phyloP scores from a whole-genome alignment of 2,797 vertebrate species.

The Acipenser transmontanus region DNA sequence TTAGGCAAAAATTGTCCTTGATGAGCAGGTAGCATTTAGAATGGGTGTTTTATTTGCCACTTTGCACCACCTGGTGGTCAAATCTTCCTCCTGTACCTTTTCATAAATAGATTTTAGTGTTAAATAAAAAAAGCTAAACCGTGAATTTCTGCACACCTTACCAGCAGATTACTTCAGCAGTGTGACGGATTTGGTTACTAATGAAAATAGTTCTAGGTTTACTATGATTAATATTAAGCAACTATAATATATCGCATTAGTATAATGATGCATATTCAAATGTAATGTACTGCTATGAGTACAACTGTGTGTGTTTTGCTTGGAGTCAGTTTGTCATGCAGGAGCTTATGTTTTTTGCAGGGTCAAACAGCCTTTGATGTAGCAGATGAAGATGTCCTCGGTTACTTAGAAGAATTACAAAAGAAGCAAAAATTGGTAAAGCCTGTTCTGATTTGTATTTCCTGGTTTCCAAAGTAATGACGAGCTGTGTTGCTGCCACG shows the following conservation, averaged over 20 bases:
- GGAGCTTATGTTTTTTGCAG: slow-evolving; percentile 45
- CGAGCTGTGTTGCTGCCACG: too few relatives aligned
- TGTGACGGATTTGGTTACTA: too few relatives aligned
- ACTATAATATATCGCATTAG: too few relatives aligned
- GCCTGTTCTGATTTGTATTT: slow-evolving; percentile 12
- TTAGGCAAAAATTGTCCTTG: too few relatives aligned
- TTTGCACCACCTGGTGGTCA: slow-evolving; percentile 6
- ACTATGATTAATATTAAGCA: too few relatives aligned
- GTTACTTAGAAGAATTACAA: slow-evolving; percentile 94
- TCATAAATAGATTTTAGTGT: slow-evolving; percentile 8
- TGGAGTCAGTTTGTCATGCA: too few relatives aligned
- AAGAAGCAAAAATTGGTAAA: slow-evolving; percentile 95
- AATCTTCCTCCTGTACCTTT: slow-evolving; percentile 28
- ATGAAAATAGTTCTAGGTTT: too few relatives aligned
- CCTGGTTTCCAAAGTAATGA: not conserved
- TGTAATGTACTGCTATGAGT: not conserved
- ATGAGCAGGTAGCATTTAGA: not conserved
- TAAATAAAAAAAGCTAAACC: too few relatives aligned
- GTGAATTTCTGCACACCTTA: too few relatives aligned
- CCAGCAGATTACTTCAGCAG: too few relatives aligned
- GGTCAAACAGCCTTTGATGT: slow-evolving; percentile 97
- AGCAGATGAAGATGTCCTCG: slow-evolving; percentile 93
- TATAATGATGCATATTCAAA: too few relatives aligned
- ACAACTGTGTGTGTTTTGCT: not conserved
- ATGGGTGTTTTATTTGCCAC: not conserved